Conservation (phyloP, 2,888 invertebrate genomes). For the Apotomis betuletana region DNA sequence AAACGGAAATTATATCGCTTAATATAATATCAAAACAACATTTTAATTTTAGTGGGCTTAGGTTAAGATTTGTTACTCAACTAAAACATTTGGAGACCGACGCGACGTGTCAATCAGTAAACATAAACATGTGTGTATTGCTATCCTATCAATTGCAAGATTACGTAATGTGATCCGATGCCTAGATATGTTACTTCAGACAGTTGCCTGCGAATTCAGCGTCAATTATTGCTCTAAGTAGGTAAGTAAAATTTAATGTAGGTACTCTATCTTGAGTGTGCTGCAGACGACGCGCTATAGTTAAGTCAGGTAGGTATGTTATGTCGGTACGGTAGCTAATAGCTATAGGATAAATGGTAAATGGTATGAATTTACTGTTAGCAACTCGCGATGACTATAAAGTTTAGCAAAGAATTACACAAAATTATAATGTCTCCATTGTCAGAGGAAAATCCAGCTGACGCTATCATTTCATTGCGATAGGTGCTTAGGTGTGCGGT, state of each 20-base stretch:
- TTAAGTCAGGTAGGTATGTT: neutral
- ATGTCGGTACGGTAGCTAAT: neutral
- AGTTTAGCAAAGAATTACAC: neutral
- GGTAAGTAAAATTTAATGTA: neutral
- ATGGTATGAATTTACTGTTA: neutral
- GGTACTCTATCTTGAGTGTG: neutral
- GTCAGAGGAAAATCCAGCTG: conserved; percentile 14
- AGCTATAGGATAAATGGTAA: neutral
- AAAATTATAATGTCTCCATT: neutral
- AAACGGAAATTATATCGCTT: too few species aligned
- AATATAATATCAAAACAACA: neutral
- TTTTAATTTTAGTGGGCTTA: neutral
- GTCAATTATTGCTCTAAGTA: conserved; percentile 21
- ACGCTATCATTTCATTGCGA: neutral
- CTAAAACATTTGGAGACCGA: conserved; percentile 17
- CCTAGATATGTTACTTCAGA: conserved; percentile 18
- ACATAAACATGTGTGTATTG: conserved; percentile 27
- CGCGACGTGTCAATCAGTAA: conserved; percentile 9
- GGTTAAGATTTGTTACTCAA: neutral
- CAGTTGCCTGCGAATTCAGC: conserved; percentile 29
- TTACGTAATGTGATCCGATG: conserved; percentile 37
- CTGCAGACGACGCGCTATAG: neutral
- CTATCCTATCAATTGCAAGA: conserved; percentile 36
- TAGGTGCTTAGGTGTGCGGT: neutral
- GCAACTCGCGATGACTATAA: neutral